Evolutionary conservation across 2,888 invertebrate genomes (phyloP).

Genomic region (Rhogogaster chlorosoma): DNA sequence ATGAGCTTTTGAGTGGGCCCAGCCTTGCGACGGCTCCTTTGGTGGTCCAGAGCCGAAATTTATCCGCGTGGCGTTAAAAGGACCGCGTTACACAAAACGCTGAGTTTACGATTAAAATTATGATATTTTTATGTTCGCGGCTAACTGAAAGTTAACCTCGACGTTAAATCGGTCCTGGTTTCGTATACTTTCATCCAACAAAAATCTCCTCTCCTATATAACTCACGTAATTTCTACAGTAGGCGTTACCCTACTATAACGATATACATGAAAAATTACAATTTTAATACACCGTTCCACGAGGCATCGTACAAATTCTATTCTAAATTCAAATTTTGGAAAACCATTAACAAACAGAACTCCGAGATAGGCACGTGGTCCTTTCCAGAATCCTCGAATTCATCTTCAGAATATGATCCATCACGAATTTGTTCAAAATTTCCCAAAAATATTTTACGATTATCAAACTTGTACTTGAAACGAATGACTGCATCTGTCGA

Average conservation of each 20-base stretch:
- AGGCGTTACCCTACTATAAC: conserved; percentile 61
- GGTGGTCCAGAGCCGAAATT: conserved; percentile 70
- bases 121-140: conserved; percentile 69
- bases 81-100: conserved; percentile 58
- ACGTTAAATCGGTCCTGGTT: conserved; percentile 61
- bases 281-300: conserved; percentile 20
- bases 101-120: conserved; percentile 71
- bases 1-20: conserved; percentile 55
- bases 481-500: neutral
- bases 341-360: neutral
- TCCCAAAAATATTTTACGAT: neutral
- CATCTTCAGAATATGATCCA: neutral
- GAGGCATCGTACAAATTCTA: neutral
- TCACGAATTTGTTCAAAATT: neutral
- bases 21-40: conserved; percentile 61
- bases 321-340: neutral
- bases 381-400: neutral
- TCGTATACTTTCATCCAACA: neutral
- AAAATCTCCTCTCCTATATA: conserved; percentile 54
- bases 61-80: conserved; percentile 65
- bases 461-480: neutral
- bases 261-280: conserved; percentile 37
- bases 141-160: conserved; percentile 72
- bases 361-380: neutral
- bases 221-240: conserved; percentile 62